Conservation (phyloP, 2,888 invertebrate genomes). For the Machimus rusticus region DNA sequence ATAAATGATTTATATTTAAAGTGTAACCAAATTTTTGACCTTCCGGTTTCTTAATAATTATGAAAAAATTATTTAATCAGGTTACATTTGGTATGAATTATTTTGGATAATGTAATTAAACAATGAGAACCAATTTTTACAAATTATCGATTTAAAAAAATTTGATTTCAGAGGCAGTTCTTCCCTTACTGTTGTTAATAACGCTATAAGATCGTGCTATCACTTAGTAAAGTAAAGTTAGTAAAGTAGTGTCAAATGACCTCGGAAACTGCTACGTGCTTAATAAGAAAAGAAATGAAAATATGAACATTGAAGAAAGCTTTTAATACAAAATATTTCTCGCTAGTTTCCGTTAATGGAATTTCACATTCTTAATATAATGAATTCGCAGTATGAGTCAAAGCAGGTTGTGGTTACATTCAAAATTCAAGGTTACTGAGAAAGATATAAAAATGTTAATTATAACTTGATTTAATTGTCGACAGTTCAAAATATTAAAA, state of each 20-base stretch:
- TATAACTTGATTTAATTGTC: background rate
- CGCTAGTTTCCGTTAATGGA: background rate
- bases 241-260: background rate
- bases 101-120: too few relatives aligned
- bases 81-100: too few relatives aligned
- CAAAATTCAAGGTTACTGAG: background rate
- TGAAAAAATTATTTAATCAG: too few relatives aligned
- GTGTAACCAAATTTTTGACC: too few relatives aligned
- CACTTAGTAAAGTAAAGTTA: background rate
- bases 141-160: too few relatives aligned
- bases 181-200: too few relatives aligned
- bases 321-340: background rate
- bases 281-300: background rate
- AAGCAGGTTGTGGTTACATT: background rate
- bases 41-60: too few relatives aligned
- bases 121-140: too few relatives aligned
- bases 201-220: background rate
- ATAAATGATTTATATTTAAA: too few relatives aligned
- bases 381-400: background rate
- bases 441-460: background rate
- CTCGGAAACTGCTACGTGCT: background rate
- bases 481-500: background rate
- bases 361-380: background rate
- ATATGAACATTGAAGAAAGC: background rate
- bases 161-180: too few relatives aligned